These are phyloP conservation scores for Cebus imitator DNA, from an alignment of 2,113 vertebrate species.

Conservation along the genomic window DNA sequence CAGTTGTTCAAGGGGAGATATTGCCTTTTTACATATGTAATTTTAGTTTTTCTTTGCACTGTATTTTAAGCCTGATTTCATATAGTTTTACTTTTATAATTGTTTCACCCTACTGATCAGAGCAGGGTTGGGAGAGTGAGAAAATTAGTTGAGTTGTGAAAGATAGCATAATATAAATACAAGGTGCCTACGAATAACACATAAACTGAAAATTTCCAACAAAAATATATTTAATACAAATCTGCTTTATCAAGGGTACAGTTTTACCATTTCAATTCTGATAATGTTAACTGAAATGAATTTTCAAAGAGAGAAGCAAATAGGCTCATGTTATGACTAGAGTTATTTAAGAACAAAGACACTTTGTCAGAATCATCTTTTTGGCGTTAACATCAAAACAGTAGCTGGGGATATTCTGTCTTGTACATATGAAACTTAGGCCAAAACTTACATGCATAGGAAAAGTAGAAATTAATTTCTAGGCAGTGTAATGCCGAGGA, in stretches of 20 bases:
- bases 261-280: background rate
- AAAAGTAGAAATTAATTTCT: background rate
- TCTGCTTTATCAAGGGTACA: background rate
- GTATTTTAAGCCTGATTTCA: background rate
- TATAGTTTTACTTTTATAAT: background rate
- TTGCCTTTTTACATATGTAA: background rate
- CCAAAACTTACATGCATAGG: background rate
- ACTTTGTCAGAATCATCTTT: background rate
- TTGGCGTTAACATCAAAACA: background rate
- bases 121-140: background rate
- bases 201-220: background rate
- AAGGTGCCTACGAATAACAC: background rate
- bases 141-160: background rate
- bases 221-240: background rate
- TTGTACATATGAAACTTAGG: background rate
- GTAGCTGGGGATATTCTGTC: fast-evolving
- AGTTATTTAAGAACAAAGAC: background rate
- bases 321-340: background rate
- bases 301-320: background rate
- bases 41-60: background rate
- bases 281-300: background rate
- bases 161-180: background rate
- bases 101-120: background rate
- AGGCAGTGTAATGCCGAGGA: background rate
- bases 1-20: background rate